Percentiles rank a stretch among this genome's conserved stretches.
phyloP scores from a whole-genome alignment of 2,888 invertebrate genomes.

The Ernsta delagoae region DNA sequence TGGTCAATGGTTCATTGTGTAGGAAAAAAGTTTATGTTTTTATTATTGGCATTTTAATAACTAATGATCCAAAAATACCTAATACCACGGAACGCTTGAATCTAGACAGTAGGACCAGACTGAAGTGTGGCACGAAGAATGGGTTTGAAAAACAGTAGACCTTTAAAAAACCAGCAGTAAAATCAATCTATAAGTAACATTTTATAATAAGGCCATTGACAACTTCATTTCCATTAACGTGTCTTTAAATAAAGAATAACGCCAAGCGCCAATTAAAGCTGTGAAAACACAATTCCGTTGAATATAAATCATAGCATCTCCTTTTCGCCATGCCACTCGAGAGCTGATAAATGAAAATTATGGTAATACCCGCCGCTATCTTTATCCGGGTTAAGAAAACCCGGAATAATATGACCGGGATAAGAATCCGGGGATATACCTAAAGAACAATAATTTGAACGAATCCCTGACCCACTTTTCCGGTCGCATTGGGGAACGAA shows the following conservation, averaged over 20 bases:
- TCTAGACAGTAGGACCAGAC: too few relatives aligned
- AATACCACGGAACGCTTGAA: too few relatives aligned
- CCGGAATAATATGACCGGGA: conserved; percentile 16
- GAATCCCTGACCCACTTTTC: conserved; percentile 52
- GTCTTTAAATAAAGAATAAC: neutral
- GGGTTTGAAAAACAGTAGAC: too few relatives aligned
- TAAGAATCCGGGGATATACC: conserved; percentile 21
- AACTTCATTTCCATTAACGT: neutral
- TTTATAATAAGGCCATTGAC: neutral
- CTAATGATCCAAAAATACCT: too few relatives aligned
- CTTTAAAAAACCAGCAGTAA: neutral
- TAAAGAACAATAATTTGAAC: conserved; percentile 34
- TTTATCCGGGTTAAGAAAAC: conserved; percentile 32
- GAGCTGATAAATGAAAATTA: conserved; percentile 23
- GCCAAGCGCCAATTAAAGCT: neutral
- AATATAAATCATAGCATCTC: conserved; percentile 1
- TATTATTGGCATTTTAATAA: too few relatives aligned
- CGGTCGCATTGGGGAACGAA: conserved; percentile 46
- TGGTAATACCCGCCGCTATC: conserved; percentile 23
- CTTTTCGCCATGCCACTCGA: conserved; percentile 2
- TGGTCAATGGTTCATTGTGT: too few relatives aligned
- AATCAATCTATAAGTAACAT: neutral
- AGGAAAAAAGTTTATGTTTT: too few relatives aligned
- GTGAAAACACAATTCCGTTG: neutral
- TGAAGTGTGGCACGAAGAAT: too few relatives aligned